Evolutionary conservation across 2,888 invertebrate species (phyloP).

Genomic region (Microplitis manilae): DNA sequence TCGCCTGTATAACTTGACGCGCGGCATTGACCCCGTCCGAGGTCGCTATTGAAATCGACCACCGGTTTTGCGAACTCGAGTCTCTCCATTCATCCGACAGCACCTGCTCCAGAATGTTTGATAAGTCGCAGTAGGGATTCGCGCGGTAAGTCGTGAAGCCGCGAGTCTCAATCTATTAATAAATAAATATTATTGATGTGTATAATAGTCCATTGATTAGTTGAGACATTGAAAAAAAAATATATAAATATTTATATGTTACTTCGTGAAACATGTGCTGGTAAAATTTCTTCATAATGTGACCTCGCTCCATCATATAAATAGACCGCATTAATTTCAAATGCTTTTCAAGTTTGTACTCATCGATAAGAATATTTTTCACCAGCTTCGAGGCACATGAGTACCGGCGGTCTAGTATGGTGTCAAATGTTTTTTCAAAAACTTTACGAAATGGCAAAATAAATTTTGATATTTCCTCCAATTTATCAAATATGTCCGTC

Average conservation of each 20-base stretch:
- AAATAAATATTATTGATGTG: conserved; percentile 46
- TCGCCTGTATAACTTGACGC: conserved; percentile 62
- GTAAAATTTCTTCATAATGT: conserved; percentile 74
- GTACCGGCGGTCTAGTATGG: conserved; percentile 70
- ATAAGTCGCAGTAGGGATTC: conserved; percentile 57
- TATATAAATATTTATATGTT: conserved; percentile 39
- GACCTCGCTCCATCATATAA: conserved; percentile 74
- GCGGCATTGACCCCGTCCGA: conserved; percentile 50
- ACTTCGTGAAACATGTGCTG: conserved; percentile 73
- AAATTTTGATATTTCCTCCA: conserved; percentile 59
- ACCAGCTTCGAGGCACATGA: conserved; percentile 72
- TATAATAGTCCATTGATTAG: background rate
- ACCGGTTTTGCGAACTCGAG: conserved; percentile 59
- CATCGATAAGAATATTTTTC: conserved; percentile 72
- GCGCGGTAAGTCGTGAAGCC: background rate
- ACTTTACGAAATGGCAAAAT: conserved; percentile 71
- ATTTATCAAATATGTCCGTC: conserved; percentile 52
- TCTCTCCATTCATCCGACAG: conserved; percentile 72
- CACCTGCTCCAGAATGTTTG: conserved; percentile 72
- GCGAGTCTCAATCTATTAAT: background rate
- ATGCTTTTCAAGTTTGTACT: conserved; percentile 72
- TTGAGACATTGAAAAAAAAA: conserved; percentile 18
- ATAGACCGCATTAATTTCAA: conserved; percentile 73
- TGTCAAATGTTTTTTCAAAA: conserved; percentile 67
- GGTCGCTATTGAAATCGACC: conserved; percentile 63